Percentiles rank a stretch among this genome's conserved stretches.
These are phyloP conservation scores for Corydoras maculifer DNA, from an alignment of 2,113 vertebrate species.

Conservation along the genomic window DNA sequence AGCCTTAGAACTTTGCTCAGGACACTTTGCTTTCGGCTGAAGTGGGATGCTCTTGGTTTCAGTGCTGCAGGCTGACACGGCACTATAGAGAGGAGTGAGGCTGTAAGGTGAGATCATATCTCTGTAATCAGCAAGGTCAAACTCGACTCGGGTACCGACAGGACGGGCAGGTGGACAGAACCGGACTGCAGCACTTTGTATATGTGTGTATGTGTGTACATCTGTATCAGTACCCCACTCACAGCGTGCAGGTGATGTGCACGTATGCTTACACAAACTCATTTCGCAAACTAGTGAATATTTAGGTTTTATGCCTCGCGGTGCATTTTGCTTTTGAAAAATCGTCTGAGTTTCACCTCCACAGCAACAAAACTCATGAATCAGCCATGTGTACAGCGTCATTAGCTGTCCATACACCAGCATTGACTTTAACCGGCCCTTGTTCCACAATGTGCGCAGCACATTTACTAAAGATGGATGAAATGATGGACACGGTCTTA, in stretches of 20 bases:
- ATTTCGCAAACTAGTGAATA: not conserved
- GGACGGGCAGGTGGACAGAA: not conserved
- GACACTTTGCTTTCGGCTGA: conserved; percentile 24
- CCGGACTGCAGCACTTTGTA: conserved; percentile 2
- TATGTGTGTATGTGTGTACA: not conserved
- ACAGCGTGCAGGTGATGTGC: not conserved
- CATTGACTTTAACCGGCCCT: conserved; percentile 32
- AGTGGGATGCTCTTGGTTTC: not conserved
- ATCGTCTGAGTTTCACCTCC: not conserved
- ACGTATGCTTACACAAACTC: conserved; percentile 1
- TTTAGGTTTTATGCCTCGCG: not conserved
- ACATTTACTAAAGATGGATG: conserved; percentile 59
- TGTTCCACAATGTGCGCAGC: conserved; percentile 54
- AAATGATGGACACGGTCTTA: conserved; percentile 66
- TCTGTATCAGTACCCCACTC: too few relatives aligned
- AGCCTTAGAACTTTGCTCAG: conserved; percentile 17
- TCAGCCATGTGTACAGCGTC: not conserved
- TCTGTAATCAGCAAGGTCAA: conserved; percentile 54
- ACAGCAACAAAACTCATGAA: not conserved
- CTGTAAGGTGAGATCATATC: conserved; percentile 57
- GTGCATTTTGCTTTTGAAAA: not conserved
- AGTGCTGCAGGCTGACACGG: conserved; percentile 53
- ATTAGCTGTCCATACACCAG: conserved; percentile 20
- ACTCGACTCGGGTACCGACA: conserved; percentile 35
- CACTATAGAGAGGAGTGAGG: conserved; percentile 40